Percentiles rank a stretch among this genome's conserved stretches.
phyloP scores from a whole-genome alignment of 2,797 vertebrate species.

The Antennarius maculatus region DNA sequence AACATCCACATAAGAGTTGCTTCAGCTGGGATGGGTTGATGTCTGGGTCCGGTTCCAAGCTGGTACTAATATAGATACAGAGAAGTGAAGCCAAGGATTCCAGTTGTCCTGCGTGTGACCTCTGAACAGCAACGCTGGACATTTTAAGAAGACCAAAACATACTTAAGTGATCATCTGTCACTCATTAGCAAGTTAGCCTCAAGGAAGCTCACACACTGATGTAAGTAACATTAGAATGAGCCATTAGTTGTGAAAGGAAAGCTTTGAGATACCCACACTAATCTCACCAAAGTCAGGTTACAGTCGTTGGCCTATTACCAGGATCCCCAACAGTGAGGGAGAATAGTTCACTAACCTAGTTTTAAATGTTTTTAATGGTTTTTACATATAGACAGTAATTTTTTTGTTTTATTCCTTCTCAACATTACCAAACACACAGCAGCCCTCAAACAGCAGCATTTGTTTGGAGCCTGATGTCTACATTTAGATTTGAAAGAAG shows the following conservation, averaged over 20 bases:
- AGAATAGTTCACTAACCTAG: too few species aligned
- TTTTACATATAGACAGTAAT: too few species aligned
- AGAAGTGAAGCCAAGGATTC: not conserved
- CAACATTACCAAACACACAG: slow-evolving; percentile 7
- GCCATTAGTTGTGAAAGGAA: slow-evolving; percentile 9
- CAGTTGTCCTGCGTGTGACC: not conserved
- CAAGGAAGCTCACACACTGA: slow-evolving; percentile 2
- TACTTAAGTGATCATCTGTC: slow-evolving; percentile 3
- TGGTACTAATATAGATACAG: not conserved
- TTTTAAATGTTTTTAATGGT: slow-evolving; percentile 4
- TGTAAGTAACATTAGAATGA: slow-evolving; percentile 26
- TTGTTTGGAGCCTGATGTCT: slow-evolving; percentile 1
- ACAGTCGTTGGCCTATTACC: slow-evolving; percentile 47
- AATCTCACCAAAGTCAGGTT: slow-evolving; percentile 31
- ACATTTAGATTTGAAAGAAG: not conserved
- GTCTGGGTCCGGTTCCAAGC: not conserved
- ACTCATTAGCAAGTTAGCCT: not conserved
- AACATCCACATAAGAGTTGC: not conserved
- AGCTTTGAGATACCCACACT: slow-evolving; percentile 8
- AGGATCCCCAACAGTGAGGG: slow-evolving; percentile 14
- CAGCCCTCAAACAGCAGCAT: slow-evolving; percentile 11
- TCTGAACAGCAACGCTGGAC: slow-evolving; percentile 2
- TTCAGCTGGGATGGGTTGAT: not conserved
- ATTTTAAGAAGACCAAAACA: not conserved
- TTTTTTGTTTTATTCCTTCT: not conserved